phyloP scores from a whole-genome alignment of 2,797 vertebrate species.

The Monodelphis domestica region DNA sequence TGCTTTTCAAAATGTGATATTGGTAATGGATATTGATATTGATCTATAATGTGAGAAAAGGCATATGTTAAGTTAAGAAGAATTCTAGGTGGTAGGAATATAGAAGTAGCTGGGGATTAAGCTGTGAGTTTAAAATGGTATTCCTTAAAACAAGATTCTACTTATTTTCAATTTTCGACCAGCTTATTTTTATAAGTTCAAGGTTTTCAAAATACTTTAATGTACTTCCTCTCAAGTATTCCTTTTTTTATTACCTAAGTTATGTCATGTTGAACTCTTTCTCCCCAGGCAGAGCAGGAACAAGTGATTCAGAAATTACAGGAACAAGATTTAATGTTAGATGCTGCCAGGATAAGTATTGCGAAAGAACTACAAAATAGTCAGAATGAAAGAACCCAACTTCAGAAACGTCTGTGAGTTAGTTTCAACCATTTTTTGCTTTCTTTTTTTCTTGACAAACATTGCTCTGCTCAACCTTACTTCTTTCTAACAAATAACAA shows the following conservation, averaged over 20 bases:
- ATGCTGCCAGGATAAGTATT: constrained; percentile 81
- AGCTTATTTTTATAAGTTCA: constrained; percentile 22
- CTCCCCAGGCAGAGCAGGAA: constrained; percentile 82
- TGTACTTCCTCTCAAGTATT: not conserved
- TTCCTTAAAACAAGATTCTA: constrained; percentile 28
- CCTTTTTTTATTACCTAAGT: constrained; percentile 9
- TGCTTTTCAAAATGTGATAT: not conserved
- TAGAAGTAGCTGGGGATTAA: not conserved
- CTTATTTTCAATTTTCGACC: not conserved
- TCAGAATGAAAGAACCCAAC: constrained; percentile 79
- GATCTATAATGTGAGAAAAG: not conserved
- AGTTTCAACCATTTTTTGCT: not conserved
- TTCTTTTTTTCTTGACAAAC: not conserved
- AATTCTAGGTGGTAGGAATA: not conserved
- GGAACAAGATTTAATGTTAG: constrained; percentile 83
- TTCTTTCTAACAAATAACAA: not conserved
- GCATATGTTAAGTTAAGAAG: constrained; percentile 14
- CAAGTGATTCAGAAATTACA: constrained; percentile 81
- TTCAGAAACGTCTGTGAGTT: constrained; percentile 85
- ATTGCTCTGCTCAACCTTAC: not conserved
- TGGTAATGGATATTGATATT: not conserved
- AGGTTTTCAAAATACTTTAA: constrained; percentile 22
- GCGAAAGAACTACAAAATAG: constrained; percentile 79
- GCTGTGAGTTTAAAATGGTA: not conserved
- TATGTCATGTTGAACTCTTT: constrained; percentile 33